These are phyloP conservation scores for Cryptotermes secundus DNA, from an alignment of 1,140 invertebrate genomes.

Conservation along the genomic window DNA sequence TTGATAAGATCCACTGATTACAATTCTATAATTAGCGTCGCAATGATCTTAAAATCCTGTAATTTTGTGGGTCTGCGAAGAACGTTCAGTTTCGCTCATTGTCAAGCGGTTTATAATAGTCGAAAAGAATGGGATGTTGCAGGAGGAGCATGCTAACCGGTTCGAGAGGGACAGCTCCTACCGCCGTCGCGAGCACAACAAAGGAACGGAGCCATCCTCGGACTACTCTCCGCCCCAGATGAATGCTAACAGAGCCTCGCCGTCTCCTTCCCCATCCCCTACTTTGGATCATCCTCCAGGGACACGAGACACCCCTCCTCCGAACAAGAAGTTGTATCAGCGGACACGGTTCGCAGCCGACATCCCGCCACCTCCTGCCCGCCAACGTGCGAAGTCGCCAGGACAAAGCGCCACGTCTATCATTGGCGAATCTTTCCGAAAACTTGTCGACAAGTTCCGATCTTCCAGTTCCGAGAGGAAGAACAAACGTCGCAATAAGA, in stretches of 20 bases:
- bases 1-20: no score
- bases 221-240: conserved; percentile 66
- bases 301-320: conserved; percentile 47
- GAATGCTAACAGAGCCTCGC: conserved; percentile 41
- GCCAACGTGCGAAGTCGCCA: conserved; percentile 41
- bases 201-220: conserved; percentile 59
- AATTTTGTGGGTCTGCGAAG: no score
- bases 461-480: conserved; percentile 72
- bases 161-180: neutral
- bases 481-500: conserved; percentile 37
- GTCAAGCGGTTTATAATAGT: no score
- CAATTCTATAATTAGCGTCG: no score
- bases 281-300: conserved; percentile 43
- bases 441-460: conserved; percentile 73
- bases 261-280: conserved; percentile 41
- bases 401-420: conserved; percentile 44
- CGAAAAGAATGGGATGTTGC: neutral
- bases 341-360: conserved; percentile 56
- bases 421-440: conserved; percentile 64
- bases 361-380: conserved; percentile 43
- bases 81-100: no score
- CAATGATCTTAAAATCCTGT: no score
- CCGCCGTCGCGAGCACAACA: neutral
- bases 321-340: conserved; percentile 40
- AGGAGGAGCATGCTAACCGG: neutral